A percentile compares a stretch with the other conserved stretches of the same genome.
Conservation (phyloP, 35 echinoderm and acorn worm species). For the Lytechinus pictus region DNA sequence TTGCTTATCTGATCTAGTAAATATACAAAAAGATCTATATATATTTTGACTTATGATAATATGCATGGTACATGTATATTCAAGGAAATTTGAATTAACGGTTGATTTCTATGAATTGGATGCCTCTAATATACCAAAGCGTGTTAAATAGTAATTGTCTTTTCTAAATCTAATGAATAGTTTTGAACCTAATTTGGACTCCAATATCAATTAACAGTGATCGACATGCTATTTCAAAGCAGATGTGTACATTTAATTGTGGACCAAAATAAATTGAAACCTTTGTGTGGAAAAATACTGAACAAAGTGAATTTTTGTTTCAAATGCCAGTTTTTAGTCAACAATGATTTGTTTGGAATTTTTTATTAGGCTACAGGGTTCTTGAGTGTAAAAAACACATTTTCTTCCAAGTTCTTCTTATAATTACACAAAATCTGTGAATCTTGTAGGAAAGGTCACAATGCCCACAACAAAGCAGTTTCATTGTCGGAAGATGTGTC, state of each 20-base stretch:
- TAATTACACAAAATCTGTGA: too few relatives aligned
- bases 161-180: background rate
- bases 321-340: too few relatives aligned
- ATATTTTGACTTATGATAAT: background rate
- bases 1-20: background rate
- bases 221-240: background rate
- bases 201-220: background rate
- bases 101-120: background rate
- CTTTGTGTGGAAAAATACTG: background rate
- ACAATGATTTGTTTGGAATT: too few relatives aligned
- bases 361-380: too few relatives aligned
- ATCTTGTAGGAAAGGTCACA: too few relatives aligned
- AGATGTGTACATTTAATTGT: background rate
- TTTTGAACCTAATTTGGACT: background rate
- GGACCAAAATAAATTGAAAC: background rate
- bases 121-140: background rate
- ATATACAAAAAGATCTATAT: background rate
- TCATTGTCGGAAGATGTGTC: too few relatives aligned
- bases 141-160: background rate
- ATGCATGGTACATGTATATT: background rate
- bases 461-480: too few relatives aligned
- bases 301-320: too few relatives aligned
- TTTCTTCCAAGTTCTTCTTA: too few relatives aligned
- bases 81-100: background rate
- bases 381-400: too few relatives aligned